Percentiles rank a stretch among this genome's conserved stretches.
Evolutionary conservation across 2,888 invertebrate species (phyloP).

Genomic region (Microctonus hyperodae): DNA sequence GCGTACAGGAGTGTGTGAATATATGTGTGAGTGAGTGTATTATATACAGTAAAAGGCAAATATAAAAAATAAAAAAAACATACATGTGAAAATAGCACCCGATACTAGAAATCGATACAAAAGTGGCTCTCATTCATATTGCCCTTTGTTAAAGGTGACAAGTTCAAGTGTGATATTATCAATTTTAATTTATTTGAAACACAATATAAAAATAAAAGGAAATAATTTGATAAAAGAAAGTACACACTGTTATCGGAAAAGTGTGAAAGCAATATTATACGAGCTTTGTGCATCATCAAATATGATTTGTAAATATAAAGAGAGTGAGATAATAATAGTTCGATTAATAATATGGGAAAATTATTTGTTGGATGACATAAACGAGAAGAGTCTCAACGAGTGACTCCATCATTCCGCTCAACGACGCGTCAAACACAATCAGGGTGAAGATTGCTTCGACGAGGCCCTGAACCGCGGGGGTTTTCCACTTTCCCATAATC

Average conservation of each 20-base stretch:
- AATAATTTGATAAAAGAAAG: no score
- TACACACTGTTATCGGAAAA: background rate
- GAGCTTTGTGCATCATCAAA: no score
- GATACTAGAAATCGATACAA: conserved; percentile 41
- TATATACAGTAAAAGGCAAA: conserved; percentile 23
- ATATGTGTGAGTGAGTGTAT: conserved; percentile 17
- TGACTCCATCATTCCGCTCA: conserved; percentile 57
- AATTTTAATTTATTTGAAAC: background rate
- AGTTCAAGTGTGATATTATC: background rate
- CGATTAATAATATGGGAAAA: conserved; percentile 27
- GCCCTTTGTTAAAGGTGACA: conserved; percentile 17
- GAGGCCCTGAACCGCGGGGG: conserved; percentile 41
- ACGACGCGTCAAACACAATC: conserved; percentile 59
- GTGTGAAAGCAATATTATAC: no score
- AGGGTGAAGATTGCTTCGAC: conserved; percentile 53
- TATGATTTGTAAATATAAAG: conserved; percentile 20
- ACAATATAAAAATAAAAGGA: background rate
- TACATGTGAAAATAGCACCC: conserved; percentile 21
- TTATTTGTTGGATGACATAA: conserved; percentile 10
- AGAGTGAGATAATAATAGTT: conserved; percentile 19
- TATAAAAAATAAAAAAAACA: conserved; percentile 25
- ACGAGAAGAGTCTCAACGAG: conserved; percentile 31
- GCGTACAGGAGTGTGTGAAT: conserved; percentile 18
- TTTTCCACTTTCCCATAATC: conserved; percentile 52
- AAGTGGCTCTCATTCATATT: conserved; percentile 29